These are phyloP conservation scores for Ptychadena robeensis DNA, from an alignment of 2,797 vertebrate genomes.

Conservation along the genomic window DNA sequence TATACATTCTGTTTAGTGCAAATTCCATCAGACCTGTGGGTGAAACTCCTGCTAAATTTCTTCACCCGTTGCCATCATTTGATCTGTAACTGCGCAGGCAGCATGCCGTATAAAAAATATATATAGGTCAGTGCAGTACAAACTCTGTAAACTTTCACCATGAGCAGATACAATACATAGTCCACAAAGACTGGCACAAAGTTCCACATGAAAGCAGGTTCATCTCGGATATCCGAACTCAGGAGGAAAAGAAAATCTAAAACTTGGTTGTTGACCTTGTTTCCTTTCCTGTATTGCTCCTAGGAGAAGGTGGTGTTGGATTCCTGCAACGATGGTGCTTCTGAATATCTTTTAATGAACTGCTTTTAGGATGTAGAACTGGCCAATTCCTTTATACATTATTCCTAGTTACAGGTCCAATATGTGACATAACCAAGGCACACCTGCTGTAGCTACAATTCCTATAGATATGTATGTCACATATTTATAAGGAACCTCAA, in stretches of 20 bases:
- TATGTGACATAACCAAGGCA: conserved; percentile 79
- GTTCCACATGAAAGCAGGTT: not conserved
- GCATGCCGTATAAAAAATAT: not conserved
- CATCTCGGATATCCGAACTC: not conserved
- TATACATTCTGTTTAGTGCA: not conserved
- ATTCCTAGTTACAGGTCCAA: conserved; percentile 77
- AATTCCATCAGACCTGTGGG: not conserved
- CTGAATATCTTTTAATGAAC: not conserved
- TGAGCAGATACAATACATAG: not conserved
- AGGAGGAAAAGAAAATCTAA: not conserved
- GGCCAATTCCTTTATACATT: too few relatives aligned
- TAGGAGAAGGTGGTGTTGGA: not conserved
- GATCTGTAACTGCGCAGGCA: conserved; percentile 2
- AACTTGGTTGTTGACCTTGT: not conserved
- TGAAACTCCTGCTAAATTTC: not conserved
- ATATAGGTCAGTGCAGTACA: conserved; percentile 17
- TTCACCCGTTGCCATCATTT: not conserved
- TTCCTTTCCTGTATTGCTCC: not conserved
- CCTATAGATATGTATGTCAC: conserved; percentile 85
- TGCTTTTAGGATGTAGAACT: not conserved
- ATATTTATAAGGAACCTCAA: conserved; percentile 93
- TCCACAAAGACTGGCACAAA: not conserved
- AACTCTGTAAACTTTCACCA: conserved; percentile 24
- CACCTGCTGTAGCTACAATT: conserved; percentile 80
- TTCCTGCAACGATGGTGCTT: not conserved